Conservation (phyloP, 2,797 vertebrate genomes). For the Pipistrellus pygmaeus region DNA sequence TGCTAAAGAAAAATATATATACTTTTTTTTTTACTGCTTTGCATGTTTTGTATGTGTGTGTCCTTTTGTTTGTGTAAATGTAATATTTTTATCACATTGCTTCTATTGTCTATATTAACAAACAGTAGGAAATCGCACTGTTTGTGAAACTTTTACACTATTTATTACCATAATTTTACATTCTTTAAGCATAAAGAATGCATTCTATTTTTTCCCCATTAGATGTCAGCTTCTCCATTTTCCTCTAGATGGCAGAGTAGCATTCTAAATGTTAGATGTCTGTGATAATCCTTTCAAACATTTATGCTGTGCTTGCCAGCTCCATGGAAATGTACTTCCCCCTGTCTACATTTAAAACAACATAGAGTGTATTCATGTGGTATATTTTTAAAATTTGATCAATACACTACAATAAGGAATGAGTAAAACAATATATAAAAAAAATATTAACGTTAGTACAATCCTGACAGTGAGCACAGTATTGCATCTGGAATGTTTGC, state of each 20-base stretch:
- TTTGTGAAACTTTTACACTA: neutral
- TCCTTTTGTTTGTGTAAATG: neutral
- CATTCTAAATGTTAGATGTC: constrained; percentile 70
- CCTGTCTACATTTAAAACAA: neutral
- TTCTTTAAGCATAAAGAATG: neutral
- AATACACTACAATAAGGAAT: neutral
- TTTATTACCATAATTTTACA: neutral
- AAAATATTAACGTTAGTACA: neutral
- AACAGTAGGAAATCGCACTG: neutral
- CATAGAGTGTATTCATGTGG: rapidly evolving
- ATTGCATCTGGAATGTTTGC: neutral
- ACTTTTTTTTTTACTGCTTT: neutral
- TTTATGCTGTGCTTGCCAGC: neutral
- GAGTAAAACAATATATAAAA: neutral
- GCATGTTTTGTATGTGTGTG: neutral
- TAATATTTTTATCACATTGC: neutral
- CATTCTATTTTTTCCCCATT: neutral
- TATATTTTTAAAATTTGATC: constrained; percentile 47
- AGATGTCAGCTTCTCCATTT: neutral
- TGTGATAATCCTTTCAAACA: constrained; percentile 26
- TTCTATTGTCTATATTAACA: neutral
- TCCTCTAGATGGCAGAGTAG: constrained; percentile 87
- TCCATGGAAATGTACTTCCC: neutral
- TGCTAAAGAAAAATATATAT: neutral
- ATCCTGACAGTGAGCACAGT: neutral